Percentiles rank a stretch among this genome's conserved stretches.
phyloP scores from a whole-genome alignment of 2,113 vertebrate species.

The Caloenas nicobarica region DNA sequence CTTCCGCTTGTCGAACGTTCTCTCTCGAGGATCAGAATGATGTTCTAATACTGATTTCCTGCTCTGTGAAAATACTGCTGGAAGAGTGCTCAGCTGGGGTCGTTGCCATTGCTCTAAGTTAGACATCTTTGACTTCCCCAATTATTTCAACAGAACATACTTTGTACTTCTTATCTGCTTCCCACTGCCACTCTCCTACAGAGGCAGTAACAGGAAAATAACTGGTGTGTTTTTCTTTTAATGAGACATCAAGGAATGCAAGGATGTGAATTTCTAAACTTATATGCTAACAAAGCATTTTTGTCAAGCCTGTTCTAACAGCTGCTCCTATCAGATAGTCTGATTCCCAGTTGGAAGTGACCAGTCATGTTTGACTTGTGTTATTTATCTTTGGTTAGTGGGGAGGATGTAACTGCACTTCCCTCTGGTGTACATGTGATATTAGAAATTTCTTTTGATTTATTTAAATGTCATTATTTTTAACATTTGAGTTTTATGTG shows the following conservation, averaged over 20 bases:
- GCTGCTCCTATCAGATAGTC: slow-evolving; percentile 50
- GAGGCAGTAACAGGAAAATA: slow-evolving; percentile 54
- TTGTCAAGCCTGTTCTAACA: slow-evolving; percentile 35
- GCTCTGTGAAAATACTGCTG: background rate
- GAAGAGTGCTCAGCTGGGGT: background rate
- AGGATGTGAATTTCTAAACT: slow-evolving; percentile 70
- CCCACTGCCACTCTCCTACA: slow-evolving; percentile 19
- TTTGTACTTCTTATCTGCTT: slow-evolving; percentile 68
- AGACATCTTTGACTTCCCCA: slow-evolving; percentile 24
- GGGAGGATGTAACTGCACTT: background rate
- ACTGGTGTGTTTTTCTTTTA: slow-evolving; percentile 24
- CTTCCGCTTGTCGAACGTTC: background rate
- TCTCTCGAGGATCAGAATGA: background rate
- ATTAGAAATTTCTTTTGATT: slow-evolving; percentile 27
- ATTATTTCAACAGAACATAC: slow-evolving; percentile 30
- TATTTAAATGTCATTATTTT: slow-evolving; percentile 5
- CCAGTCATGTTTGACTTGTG: slow-evolving; percentile 18
- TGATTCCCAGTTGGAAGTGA: slow-evolving; percentile 50
- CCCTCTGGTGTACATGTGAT: slow-evolving; percentile 4
- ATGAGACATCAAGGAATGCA: slow-evolving; percentile 54
- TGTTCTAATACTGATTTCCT: background rate
- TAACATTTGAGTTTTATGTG: background rate
- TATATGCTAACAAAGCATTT: slow-evolving; percentile 35
- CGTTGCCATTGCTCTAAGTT: slow-evolving; percentile 9
- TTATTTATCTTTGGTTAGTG: slow-evolving; percentile 2